phyloP scores from a whole-genome alignment of 2,113 vertebrate genomes.

The Okapia johnstoni region DNA sequence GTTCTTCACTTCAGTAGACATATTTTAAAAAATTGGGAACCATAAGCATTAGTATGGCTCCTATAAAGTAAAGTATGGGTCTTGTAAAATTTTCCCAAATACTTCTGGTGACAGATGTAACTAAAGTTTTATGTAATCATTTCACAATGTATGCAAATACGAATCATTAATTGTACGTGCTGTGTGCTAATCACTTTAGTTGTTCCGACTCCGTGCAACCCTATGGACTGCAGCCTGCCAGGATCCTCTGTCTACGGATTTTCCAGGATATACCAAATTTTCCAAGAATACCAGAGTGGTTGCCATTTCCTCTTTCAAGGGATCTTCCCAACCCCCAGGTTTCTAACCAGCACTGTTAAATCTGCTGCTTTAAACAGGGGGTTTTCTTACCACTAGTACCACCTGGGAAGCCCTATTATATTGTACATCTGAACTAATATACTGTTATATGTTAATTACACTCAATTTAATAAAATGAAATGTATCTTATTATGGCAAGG shows the following conservation, averaged over 20 bases:
- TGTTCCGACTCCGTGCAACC: not conserved
- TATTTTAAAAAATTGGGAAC: not conserved
- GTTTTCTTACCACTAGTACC: not conserved
- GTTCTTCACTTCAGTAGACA: not conserved
- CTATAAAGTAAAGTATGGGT: not conserved
- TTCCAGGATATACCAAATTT: not conserved
- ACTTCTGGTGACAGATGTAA: not conserved
- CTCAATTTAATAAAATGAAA: not conserved
- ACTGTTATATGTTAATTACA: not conserved
- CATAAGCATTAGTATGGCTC: not conserved
- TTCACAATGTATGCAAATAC: not conserved
- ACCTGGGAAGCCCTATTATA: not conserved
- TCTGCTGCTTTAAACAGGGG: not conserved
- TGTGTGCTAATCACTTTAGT: not conserved
- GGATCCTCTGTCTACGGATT: not conserved
- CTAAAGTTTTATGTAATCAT: not conserved
- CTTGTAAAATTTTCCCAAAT: not conserved
- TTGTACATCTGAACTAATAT: not conserved
- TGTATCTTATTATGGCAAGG: not conserved
- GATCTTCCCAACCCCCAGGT: not conserved
- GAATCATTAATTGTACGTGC: not conserved
- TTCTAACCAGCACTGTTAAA: not conserved
- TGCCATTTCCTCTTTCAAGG: not conserved
- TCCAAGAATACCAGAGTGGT: not conserved
- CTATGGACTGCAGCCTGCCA: not conserved